Base-by-base conservation (phyloP, 2,797 vertebrate genomes). In the Avahi laniger region DNA sequence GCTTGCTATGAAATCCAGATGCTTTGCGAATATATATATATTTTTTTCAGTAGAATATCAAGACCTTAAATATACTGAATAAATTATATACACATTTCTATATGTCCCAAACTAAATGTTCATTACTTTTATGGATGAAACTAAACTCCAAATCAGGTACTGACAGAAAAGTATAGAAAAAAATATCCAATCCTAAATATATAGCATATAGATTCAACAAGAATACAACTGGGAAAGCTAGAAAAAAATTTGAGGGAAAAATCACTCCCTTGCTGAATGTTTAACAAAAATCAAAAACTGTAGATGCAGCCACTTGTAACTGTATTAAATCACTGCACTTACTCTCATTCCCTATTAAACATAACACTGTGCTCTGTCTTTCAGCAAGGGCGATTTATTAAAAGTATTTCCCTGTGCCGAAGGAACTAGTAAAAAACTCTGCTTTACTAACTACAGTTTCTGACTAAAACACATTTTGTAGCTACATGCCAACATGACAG, bases 261-360 rank as follows among this genome's bases (percentile, higher is more conserved):
- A 86, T 50, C 10, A 33, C 26, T 93, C 65, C 43, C 48, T 82
- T 96, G 35, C 8, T 89, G 88, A 94, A 97, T 88, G 41, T 91
- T 73, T 94, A 50, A 95, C 81, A 91, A 96, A 96, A 92, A 52
- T 86, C n/a, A 86, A 91, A 96, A 94, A 91, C 13, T 89, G 54
- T 92, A 57, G 73, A 93, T 93, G 46, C 33, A 92, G 70, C 54
- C 26, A 92, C 57, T 87, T 97, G 46, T 90, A 94, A 96, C 52
- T 87, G 38, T 54, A 82, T 96, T 92, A 89, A 87, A 96, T 88
- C 28, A 43, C 70, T 82, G 15, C 4, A 35, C 18, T 48, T 73
- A 83, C 30, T 85, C 61, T 88, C 0, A 2, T 90, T 95, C 46
- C 50, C 86, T 93, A 38, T 70, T 97, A 93, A 94, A 85, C 87